Base-by-base conservation (phyloP, 2,113 vertebrate species). In the Hystrix brachyura region DNA sequence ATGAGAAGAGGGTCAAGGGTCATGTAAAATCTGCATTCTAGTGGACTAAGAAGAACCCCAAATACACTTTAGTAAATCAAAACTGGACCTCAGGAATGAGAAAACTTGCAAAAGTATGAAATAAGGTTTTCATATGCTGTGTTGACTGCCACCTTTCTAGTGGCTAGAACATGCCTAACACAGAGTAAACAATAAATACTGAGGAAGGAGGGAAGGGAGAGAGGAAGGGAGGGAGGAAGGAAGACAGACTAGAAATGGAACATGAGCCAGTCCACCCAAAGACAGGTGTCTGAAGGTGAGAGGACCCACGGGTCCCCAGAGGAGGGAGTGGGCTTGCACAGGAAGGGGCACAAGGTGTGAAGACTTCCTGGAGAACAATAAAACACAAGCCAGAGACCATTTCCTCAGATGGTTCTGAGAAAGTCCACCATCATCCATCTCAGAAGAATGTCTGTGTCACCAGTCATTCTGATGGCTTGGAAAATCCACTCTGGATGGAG, bases 401-500 rank as follows among this genome's bases (percentile, higher is more conserved):
- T 81, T 48, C 48, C 48, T 46, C 38, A 1, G 62, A 46, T 7
- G 18, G 8, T 53, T 87, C 87, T 82, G 71, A n/a, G 43, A 59
- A 95, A 92, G 18, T 83, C 94, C 46, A 82, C 79, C 87, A 17
- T 32, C 62, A 78, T 79, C 64, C 67, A 53, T 34, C 83, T 87
- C 90, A 64, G 78, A 55, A 94, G 86, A 69, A 87, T 21, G 34
- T 92, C 67, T 72, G 87, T 7, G 57, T 80, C 95, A 88, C 78
- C 81, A 72, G 85, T 2, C 57, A 27, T 92, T 90, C 71, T 72
- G 85, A 95, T 19, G 32, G 92, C 48, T 89, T 80, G 64, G 90
- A 90, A 97, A 94, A 79, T 84, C 95, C 80, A 57, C 91, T 81
- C 48, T 21, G 59, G 80, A 53, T 34, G 48, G 48, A 92, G 87